Evolutionary conservation across 2,113 vertebrate species (phyloP).

Genomic region (Passer montanus): DNA sequence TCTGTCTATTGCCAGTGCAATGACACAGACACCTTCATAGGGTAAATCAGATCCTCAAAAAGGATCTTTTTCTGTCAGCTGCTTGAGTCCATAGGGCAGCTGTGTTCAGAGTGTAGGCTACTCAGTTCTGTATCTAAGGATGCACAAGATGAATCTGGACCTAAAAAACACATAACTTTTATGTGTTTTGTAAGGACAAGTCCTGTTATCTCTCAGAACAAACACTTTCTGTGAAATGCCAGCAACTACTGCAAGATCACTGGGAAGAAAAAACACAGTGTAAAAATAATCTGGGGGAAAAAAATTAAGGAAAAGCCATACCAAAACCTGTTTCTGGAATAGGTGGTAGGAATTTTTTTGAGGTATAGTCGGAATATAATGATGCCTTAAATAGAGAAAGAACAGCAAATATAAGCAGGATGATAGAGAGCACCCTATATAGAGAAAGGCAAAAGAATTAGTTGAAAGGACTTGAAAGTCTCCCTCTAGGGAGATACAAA

Average conservation of each 20-base stretch:
- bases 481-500: neutral
- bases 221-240: neutral
- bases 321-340: neutral
- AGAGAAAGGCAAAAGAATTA: neutral
- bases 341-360: neutral
- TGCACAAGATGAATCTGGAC: neutral
- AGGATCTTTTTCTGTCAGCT: neutral
- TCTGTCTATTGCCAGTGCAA: neutral
- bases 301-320: neutral
- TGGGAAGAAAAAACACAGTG: neutral
- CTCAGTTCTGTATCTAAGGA: neutral
- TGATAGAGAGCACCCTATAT: neutral
- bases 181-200: neutral
- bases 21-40: neutral
- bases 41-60: neutral
- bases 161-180: no score
- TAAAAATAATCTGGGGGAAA: neutral
- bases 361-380: neutral
- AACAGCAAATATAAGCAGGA: neutral
- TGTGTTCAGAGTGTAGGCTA: neutral
- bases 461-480: neutral
- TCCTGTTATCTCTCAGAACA: neutral
- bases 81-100: neutral
- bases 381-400: neutral
- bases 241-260: neutral